Evolutionary conservation across 2,113 vertebrate genomes (phyloP), one percentile per base, ranked within the genome.

Genomic region (Falcunculus frontatus): DNA sequence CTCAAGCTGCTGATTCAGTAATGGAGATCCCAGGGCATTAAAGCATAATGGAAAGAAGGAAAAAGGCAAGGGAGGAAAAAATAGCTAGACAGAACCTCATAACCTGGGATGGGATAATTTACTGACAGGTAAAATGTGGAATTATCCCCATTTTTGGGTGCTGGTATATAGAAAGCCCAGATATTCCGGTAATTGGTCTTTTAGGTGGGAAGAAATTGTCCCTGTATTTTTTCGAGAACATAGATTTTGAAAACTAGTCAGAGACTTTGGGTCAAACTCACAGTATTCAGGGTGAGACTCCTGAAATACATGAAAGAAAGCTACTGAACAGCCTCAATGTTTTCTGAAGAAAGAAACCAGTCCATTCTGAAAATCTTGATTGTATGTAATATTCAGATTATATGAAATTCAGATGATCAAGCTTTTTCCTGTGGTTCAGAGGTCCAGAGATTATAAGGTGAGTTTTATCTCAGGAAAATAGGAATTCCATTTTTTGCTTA

Each of bases 1-100:
- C 94, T 96, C 88, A 93, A 91, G 81, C 84, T 95, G 84, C 83
- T 92, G 75, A 86, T 93, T 88, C 90, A 84, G 72, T 91, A 91
- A 84, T 63, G 26, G 55, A 55, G 44, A 89, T 96, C 73, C 79
- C 76, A 93, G 88, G 56, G 69, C 56, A 65, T 77, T 95, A 92
- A 93, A 95, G 74, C 65, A 37, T 86, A 90, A 86, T 77, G 27
- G 41, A 59, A 80, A 89, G 49, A 75, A 84, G 13, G 7, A 49
- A 64, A 59, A 89, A 83, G 74, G 5, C 26, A 88, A 86, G 59
- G 20, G 59, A 78, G 29, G 59, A 19, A 47, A 83, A 72, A 59
- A 11, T 18, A 55, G 21, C 23, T 70, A 86, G 56, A 13, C 7
- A 91, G 68, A 90, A 46, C 53, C 67, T 92, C 41, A 91, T 50